A percentile compares a stretch with the other conserved stretches of the same genome.
phyloP scores from a whole-genome alignment of 2,888 invertebrate species.

The Rhodophaea formosa region DNA sequence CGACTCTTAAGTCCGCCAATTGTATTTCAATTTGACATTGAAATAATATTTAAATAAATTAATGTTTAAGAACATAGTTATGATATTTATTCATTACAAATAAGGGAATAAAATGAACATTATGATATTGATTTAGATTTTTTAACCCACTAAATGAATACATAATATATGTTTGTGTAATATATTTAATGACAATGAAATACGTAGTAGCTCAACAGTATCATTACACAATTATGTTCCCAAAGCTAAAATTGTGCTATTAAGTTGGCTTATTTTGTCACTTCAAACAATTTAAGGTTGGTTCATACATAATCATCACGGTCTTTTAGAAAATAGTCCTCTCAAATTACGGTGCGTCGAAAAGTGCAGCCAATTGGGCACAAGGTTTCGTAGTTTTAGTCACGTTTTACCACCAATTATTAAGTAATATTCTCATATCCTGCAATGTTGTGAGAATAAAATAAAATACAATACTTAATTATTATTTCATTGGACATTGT shows the following conservation, averaged over 20 bases:
- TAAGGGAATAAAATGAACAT: no score
- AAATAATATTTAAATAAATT: no score
- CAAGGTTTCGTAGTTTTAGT: slow-evolving; percentile 10
- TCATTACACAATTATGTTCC: neutral
- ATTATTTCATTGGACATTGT: no score
- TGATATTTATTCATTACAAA: no score
- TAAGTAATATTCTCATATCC: neutral
- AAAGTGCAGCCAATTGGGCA: slow-evolving; percentile 3
- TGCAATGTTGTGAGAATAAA: neutral
- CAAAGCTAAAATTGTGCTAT: neutral
- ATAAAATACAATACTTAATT: no score
- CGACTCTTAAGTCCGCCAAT: no score
- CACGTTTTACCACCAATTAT: slow-evolving; percentile 7
- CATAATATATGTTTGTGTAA: no score
- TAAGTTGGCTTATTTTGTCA: neutral
- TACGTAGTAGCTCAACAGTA: neutral
- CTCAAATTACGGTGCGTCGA: neutral
- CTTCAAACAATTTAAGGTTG: neutral
- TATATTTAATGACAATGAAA: neutral
- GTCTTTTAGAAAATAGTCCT: slow-evolving; percentile 7
- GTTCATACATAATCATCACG: slow-evolving; percentile 7
- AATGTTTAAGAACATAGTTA: no score
- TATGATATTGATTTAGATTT: no score
- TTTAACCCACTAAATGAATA: no score
- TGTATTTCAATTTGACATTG: no score